These are phyloP conservation scores for Hirundo rustica DNA, from an alignment of 2,797 vertebrate genomes.

Conservation along the genomic window DNA sequence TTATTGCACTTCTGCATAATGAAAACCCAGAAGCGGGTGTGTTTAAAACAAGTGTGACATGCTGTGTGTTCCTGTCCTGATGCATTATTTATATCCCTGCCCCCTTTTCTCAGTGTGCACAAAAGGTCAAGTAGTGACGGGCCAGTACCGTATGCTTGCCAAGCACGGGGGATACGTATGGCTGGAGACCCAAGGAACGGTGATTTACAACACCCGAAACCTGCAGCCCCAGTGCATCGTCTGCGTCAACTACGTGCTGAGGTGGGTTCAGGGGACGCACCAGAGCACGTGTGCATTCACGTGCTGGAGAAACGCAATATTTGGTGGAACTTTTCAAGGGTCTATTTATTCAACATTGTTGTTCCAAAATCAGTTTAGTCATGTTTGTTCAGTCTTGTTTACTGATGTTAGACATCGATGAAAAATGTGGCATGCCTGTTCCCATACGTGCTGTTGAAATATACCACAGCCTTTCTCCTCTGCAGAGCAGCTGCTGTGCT, in stretches of 20 bases:
- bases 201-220: conserved; percentile 96
- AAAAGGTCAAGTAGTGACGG: conserved; percentile 93
- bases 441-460: neutral
- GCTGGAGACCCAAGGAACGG: conserved; percentile 95
- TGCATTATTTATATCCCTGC: neutral
- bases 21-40: neutral
- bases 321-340: neutral
- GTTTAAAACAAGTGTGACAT: neutral
- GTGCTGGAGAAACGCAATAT: neutral
- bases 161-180: conserved; percentile 95
- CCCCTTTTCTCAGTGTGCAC: conserved; percentile 84
- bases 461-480: neutral
- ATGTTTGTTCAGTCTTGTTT: conserved; percentile 46
- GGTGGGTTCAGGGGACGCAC: conserved; percentile 72
- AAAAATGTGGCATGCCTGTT: conserved; percentile 21
- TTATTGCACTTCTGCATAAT: neutral
- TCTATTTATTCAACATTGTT: neutral
- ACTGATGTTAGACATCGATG: conserved; percentile 8
- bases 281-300: neutral
- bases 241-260: conserved; percentile 95
- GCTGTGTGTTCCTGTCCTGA: neutral
- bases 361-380: neutral
- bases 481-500: neutral
- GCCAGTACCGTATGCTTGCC: conserved; percentile 95
- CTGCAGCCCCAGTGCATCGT: conserved; percentile 97